Evolutionary conservation across 2,797 vertebrate species (phyloP).

Genomic region (Sebastes vulpes): DNA sequence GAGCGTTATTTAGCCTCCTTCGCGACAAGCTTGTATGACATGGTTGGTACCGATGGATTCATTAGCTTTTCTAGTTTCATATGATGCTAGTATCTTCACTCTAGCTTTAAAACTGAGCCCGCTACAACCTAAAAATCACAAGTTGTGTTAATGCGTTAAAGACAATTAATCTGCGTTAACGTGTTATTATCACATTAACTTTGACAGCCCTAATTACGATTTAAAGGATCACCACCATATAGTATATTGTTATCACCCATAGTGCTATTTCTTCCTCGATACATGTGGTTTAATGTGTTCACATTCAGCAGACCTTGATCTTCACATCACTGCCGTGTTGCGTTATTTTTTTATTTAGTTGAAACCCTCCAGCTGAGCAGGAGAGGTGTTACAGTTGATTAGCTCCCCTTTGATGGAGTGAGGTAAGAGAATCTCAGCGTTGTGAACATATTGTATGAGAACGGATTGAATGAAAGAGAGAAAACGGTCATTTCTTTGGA

Average conservation of each 20-base stretch:
- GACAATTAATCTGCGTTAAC: no score
- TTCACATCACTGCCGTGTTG: background rate
- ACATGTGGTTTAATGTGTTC: background rate
- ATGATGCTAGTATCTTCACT: no score
- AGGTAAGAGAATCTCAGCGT: background rate
- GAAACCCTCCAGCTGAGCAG: background rate
- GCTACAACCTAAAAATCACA: no score
- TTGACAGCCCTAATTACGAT: no score
- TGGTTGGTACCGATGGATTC: no score
- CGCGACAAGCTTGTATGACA: no score
- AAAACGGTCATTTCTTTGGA: slow-evolving; percentile 19
- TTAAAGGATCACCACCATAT: background rate
- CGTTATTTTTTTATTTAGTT: background rate
- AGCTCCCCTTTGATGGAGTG: background rate
- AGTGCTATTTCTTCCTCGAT: background rate
- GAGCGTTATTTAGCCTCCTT: no score
- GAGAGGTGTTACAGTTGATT: background rate
- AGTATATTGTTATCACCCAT: background rate
- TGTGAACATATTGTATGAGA: slow-evolving; percentile 1
- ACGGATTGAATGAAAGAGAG: slow-evolving; percentile 14
- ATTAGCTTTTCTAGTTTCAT: no score
- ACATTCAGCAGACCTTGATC: background rate
- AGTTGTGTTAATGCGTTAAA: no score
- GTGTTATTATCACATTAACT: no score
- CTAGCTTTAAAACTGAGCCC: no score